These are phyloP conservation scores for Platichthys flesus DNA, from an alignment of 2,113 vertebrate genomes.

Conservation along the genomic window DNA sequence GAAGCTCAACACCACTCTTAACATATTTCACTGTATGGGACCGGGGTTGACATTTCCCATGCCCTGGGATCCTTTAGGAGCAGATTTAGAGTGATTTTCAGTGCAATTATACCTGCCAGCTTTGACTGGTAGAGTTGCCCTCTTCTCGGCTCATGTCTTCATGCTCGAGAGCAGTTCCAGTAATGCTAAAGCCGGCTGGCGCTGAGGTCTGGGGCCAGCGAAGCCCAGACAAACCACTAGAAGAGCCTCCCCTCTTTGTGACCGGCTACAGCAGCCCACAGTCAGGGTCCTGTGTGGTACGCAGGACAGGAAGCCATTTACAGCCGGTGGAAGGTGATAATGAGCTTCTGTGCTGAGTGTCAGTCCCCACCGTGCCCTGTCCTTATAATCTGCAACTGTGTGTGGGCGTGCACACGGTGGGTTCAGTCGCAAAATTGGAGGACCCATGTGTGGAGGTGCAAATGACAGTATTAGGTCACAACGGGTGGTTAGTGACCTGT, in stretches of 20 bases:
- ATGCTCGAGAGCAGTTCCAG: conserved; percentile 61
- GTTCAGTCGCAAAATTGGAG: conserved; percentile 56
- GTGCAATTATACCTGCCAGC: conserved; percentile 84
- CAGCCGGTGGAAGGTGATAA: conserved; percentile 75
- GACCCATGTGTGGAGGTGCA: conserved; percentile 58
- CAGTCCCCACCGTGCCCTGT: conserved; percentile 52
- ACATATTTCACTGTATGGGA: conserved; percentile 79
- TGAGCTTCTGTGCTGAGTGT: conserved; percentile 69
- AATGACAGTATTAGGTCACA: conserved; percentile 58
- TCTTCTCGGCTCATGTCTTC: conserved; percentile 76
- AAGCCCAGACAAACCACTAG: conserved; percentile 30
- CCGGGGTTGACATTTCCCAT: conserved; percentile 74
- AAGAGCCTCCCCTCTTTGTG: conserved; percentile 14
- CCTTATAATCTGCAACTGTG: conserved; percentile 57
- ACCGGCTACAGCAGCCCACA: conserved; percentile 33
- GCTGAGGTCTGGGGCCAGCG: conserved; percentile 39
- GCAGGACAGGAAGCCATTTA: conserved; percentile 68
- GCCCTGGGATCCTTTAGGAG: conserved; percentile 77
- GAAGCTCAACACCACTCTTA: conserved; percentile 63
- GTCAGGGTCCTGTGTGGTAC: conserved; percentile 30
- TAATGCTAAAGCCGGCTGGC: conserved; percentile 33
- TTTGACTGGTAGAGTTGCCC: conserved; percentile 80
- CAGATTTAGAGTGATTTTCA: conserved; percentile 85
- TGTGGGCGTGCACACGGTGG: conserved; percentile 43
- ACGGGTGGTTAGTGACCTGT: conserved; percentile 61